A percentile compares a stretch with the other conserved stretches of the same genome.
These are phyloP conservation scores for Isurus oxyrinchus DNA, from an alignment of 2,113 vertebrate species.

Conservation along the genomic window DNA sequence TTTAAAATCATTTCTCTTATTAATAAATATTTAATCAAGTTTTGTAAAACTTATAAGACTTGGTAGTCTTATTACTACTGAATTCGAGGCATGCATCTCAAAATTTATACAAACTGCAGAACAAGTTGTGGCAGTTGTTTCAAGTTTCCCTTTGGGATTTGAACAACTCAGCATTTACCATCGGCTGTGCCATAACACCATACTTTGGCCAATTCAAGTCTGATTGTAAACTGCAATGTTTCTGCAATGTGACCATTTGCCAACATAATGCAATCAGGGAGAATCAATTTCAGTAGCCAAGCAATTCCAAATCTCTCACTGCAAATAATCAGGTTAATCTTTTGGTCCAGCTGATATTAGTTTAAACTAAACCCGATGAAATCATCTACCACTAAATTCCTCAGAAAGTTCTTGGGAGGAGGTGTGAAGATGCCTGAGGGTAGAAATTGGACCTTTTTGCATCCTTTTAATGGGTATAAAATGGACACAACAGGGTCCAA, in stretches of 20 bases:
- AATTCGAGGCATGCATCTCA: too few species aligned
- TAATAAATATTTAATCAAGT: too few species aligned
- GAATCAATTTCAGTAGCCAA: not conserved
- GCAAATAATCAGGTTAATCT: not conserved
- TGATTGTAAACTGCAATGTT: not conserved
- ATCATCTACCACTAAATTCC: not conserved
- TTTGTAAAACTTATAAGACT: too few species aligned
- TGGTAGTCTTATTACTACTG: too few species aligned
- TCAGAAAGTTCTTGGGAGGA: not conserved
- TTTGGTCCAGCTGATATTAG: not conserved
- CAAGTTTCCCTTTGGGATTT: too few species aligned
- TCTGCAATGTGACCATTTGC: not conserved
- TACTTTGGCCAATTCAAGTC: not conserved
- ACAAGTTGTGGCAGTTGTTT: too few species aligned
- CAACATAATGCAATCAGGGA: slow-evolving; percentile 1
- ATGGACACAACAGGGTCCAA: not conserved
- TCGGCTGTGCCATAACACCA: too few species aligned
- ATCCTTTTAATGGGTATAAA: not conserved
- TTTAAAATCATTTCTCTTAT: too few species aligned
- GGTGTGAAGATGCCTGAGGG: not conserved
- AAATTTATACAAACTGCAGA: too few species aligned
- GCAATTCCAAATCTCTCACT: not conserved
- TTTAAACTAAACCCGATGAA: not conserved
- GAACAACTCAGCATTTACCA: too few species aligned
- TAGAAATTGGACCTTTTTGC: not conserved